Conservation (phyloP, 2,888 invertebrate species). For the Horisme vitalbata region DNA sequence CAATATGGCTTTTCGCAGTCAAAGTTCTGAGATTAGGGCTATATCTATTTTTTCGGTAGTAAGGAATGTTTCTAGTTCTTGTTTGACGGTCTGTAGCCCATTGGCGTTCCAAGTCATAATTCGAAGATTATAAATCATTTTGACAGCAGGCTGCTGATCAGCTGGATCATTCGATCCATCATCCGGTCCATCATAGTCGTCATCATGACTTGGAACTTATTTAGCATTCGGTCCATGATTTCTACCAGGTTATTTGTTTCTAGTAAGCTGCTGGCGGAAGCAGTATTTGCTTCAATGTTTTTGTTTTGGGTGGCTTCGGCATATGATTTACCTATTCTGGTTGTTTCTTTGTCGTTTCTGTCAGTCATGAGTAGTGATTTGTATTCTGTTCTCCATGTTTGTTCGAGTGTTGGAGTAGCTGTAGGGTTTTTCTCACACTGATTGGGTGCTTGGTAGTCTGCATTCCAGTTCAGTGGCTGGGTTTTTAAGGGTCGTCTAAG, state of each 20-base stretch:
- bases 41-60: constrained; percentile 26
- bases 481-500: no score
- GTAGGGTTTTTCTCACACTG: no score
- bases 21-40: constrained; percentile 32
- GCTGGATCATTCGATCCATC: constrained; percentile 27
- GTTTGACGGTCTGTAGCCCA: constrained; percentile 26
- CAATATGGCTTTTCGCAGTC: constrained; percentile 2
- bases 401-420: no score
- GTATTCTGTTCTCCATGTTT: no score
- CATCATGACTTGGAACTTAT: constrained; percentile 13
- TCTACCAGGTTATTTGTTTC: not conserved
- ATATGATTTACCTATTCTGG: no score
- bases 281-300: no score
- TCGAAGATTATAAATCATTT: constrained; percentile 12
- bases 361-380: no score
- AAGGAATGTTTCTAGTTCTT: constrained; percentile 26
- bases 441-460: no score
- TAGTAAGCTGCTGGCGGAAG: no score
- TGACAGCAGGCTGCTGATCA: constrained; percentile 15
- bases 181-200: constrained; percentile 26
- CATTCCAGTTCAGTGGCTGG: no score
- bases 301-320: no score
- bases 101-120: constrained; percentile 34
- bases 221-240: constrained; percentile 14
- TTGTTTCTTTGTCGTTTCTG: no score